phyloP scores from a whole-genome alignment of 2,113 vertebrate species.

The Steatornis caripensis region DNA sequence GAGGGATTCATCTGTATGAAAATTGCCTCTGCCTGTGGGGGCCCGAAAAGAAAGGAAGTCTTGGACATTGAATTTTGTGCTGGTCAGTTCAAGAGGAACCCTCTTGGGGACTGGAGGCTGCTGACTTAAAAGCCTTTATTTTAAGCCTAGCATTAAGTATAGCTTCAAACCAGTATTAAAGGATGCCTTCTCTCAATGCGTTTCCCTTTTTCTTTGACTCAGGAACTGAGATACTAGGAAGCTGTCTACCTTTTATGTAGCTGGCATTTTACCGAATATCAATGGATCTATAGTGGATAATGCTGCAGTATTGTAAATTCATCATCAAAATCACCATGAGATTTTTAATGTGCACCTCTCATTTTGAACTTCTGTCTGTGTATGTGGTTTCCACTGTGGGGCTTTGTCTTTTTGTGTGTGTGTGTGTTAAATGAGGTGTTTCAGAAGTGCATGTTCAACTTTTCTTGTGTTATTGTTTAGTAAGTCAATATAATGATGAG shows the following conservation, averaged over 20 bases:
- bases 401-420: not conserved
- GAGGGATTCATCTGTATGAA: not conserved
- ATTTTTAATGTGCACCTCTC: not conserved
- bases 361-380: not conserved
- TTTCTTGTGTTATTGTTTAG: not conserved
- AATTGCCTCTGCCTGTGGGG: constrained; percentile 29
- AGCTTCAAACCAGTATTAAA: constrained; percentile 51
- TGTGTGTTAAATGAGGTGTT: not conserved
- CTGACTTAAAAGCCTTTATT: constrained; percentile 47
- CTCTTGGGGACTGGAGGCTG: not conserved
- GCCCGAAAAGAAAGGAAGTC: constrained; percentile 33
- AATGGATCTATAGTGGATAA: not conserved
- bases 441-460: not conserved
- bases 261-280: not conserved
- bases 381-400: not conserved
- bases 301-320: not conserved
- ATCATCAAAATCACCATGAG: not conserved
- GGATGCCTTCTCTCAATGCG: not conserved
- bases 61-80: constrained; percentile 35
- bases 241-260: constrained; percentile 3
- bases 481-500: not conserved
- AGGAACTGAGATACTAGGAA: not conserved
- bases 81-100: constrained; percentile 44
- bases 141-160: constrained; percentile 34
- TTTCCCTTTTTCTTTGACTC: constrained; percentile 30